Evolutionary conservation across 2,113 vertebrate genomes (phyloP), one percentile per base, ranked within the genome.

Genomic region (Choloepus hoffmanni): DNA sequence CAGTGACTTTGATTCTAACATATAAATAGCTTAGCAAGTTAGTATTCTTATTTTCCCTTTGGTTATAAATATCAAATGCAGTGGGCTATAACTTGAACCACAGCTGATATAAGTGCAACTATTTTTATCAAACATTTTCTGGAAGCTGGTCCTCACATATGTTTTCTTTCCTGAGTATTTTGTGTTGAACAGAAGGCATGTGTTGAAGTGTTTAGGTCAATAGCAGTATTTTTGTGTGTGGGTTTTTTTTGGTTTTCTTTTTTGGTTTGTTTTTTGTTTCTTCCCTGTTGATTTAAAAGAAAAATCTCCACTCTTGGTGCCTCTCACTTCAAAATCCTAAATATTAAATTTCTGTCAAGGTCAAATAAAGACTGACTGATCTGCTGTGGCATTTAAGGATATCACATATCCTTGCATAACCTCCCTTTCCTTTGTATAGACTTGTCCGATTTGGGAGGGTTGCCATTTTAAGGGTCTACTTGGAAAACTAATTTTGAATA

Each of bases 371-470:
- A 53, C 78, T 4, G 40, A 36, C 58, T 43, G 85, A 85, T 83
- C 23, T 82, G 89, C 65, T 30, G 40, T 45, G 65, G 40, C 33
- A 48, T 81, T 82, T 73, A 43, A 65, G 73, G 70, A 60, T 95
- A 92, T 93, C 92, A 68, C 14, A 33, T 67, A 62, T 82, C 89
- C 85, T 96, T 94, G 62, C 68, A 58, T 63, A 96, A 90, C 63
- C 62, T 91, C 73, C 60, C 62, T 77, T 78, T 93, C 81, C 92
- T 86, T 90, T 95, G 92, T 76, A 19, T 67, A 43, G 85, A 90
- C 97, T 96, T 96, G 97, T 92, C 88, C 79, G 88, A 26, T 58
- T 84, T 14, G 26, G 40, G 62, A 94, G 58, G 30, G 55, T 96
- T 90, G 74, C 93, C 62, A 77, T 92, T 94, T 89, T 81, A 60